Percentiles rank a stretch among this genome's conserved stretches.
These are phyloP conservation scores for Escarpia spicata DNA, from an alignment of 2,888 invertebrate species.

Conservation along the genomic window DNA sequence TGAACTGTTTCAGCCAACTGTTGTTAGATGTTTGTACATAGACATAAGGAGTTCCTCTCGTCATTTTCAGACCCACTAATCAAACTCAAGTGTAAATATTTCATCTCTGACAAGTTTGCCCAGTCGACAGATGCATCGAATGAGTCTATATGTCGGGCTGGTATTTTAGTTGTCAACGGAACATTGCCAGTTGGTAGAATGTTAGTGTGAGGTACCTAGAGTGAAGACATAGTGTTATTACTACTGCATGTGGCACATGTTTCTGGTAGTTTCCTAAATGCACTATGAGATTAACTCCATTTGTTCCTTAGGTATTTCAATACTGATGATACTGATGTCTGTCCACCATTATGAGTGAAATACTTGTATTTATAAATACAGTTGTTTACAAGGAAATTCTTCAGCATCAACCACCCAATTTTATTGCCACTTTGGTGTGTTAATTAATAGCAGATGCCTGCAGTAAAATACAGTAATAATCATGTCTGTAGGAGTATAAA, in stretches of 20 bases:
- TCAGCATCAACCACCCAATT: neutral
- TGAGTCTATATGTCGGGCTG: neutral
- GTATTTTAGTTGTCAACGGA: neutral
- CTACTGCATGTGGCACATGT: conserved; percentile 5
- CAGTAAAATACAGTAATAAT: neutral
- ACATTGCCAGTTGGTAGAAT: neutral
- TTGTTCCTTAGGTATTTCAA: neutral
- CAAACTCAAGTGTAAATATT: neutral
- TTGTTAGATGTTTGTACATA: neutral
- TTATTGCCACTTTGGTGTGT: neutral
- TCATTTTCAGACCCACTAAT: neutral
- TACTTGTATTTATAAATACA: neutral
- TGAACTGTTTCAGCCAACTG: neutral
- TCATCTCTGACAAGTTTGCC: neutral
- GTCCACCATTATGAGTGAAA: neutral
- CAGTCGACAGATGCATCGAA: neutral
- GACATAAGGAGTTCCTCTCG: neutral
- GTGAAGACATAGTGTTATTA: neutral
- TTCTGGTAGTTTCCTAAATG: neutral
- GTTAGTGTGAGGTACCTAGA: neutral
- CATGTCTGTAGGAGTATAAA: neutral
- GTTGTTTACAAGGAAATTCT: neutral
- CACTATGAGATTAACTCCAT: neutral
- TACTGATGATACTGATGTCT: neutral
- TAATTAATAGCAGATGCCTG: conserved; percentile 12